Evolutionary conservation across 2,113 vertebrate species (phyloP).

Genomic region (Oostethus manadensis): DNA sequence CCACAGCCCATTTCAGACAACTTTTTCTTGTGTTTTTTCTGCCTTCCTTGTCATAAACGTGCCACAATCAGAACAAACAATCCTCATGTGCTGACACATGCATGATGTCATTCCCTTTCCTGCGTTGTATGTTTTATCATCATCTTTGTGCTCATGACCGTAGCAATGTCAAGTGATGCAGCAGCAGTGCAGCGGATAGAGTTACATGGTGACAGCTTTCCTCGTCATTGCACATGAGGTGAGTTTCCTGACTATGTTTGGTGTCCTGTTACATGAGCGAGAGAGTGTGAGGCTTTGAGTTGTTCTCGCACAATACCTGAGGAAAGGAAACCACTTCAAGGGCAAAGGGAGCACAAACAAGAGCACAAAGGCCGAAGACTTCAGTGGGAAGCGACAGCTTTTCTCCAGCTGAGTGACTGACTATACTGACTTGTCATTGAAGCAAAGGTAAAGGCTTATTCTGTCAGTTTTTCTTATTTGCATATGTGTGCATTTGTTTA

Average conservation of each 20-base stretch:
- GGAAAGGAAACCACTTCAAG: constrained; percentile 52
- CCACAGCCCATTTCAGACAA: no score
- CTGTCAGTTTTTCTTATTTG: background rate
- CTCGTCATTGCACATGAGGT: constrained; percentile 18
- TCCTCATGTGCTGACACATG: no score
- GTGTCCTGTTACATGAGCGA: constrained; percentile 64
- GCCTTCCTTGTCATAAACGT: no score
- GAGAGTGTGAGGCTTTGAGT: constrained; percentile 24
- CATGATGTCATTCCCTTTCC: no score
- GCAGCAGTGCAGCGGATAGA: no score
- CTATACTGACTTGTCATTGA: background rate
- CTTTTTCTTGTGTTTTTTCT: no score
- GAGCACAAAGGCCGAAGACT: constrained; percentile 4
- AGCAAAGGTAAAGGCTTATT: constrained; percentile 43
- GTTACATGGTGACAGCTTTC: background rate
- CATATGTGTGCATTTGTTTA: no score
- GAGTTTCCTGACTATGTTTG: constrained; percentile 36
- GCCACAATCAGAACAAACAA: no score
- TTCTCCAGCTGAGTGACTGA: background rate
- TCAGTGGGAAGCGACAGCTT: no score
- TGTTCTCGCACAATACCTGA: constrained; percentile 39
- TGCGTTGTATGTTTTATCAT: no score
- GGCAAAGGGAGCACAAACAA: constrained; percentile 46
- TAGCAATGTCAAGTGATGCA: no score
- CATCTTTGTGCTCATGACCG: no score